Base-by-base conservation (phyloP, 2,113 vertebrate species). In the Pollachius pollachius region DNA sequence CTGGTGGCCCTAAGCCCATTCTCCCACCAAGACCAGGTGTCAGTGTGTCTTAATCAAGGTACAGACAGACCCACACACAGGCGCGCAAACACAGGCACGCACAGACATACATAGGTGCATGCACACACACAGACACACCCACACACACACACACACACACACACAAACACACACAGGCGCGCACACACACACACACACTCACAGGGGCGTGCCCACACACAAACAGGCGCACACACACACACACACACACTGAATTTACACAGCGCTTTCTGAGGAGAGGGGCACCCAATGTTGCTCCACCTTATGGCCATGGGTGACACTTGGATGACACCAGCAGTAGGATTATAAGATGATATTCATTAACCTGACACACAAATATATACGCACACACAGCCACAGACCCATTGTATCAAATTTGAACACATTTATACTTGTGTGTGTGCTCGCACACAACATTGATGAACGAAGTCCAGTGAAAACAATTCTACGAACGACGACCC, bases 241-340 rank as follows among this genome's bases (percentile, higher is more conserved):
- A 34, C 67, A 30, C 59, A 52, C 23, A 54, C 23, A 15, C 18
- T 52, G 3, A 30, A 30, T 3, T 0, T 30, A 62, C 41, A 54
- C 48, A 7, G 18, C 21, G 0, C 15, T 48, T 37, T 11, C 48
- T 56, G 7, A 76, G 73, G 23, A 68, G 84, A 74, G 72, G 70
- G 71, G 73, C 1, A 68, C 89, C 89, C 73, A 79, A 78, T 81
- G 83, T 74, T 76, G 75, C 70, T 82, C 61, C 78, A 78, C 89
- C 87, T 80, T 90, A 89, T 90, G 88, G 84, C 86, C 65, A 68
- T 67, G 65, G 83, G 86, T 89, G 88, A 86, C 89, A 85, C 86
- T 90, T 89, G 88, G 87, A 90, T 88, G 89, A 90, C 89, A 89
- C 88, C 88, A 85, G 77, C 79, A 85, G 83, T 80, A 82, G 85